Base-by-base conservation (phyloP, 2,797 vertebrate genomes). In the Lindbergichthys nudifrons region DNA sequence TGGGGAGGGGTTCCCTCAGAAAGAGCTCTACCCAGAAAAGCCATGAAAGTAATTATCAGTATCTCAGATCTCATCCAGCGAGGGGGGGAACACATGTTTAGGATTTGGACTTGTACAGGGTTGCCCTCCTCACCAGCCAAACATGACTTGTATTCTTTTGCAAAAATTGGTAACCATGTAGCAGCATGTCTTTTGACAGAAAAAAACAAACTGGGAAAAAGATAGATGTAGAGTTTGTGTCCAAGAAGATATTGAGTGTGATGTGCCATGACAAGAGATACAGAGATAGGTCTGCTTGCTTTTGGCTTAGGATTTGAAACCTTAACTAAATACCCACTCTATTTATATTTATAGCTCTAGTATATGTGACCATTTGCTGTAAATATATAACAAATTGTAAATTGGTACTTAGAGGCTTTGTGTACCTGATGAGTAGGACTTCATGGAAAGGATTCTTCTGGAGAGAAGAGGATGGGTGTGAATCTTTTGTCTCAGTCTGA, bases 11-110 rank as follows among this genome's bases (percentile, higher is more conserved):
- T 81, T 90, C 83, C 87, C 81, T 88, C 70, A 86, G 72, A 36
- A 85, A 87, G 83, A 81, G 58, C 79, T 82, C 58, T 71, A 79
- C 84, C 67, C 66, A 56, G 21, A 68, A 68, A 88, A 80, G 73
- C 84, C 87, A 89, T 72, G 89, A 91, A 92, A 87, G 87, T 89
- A 90, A 92, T 93, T 87, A 88, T 92, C 92, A 85, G 89, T 84
- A 89, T 92, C 84, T 93, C 77, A 92, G 86, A 93, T 92, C 93
- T 92, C 88, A 84, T 87, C 75, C 84, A 87, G 79, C 47, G 32
- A 79, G 76, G 56, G 52, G 70, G 73, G 68, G 56, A 79, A 93
- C 94, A 94, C 93, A 75, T 93, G 94, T 93, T 93, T 88, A 79
- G 88, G 82, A 92, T 95, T 94, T 93, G 84, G 89, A 84, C 68